Conservation (phyloP, 2,113 vertebrate species). For the Gavialis gangeticus region DNA sequence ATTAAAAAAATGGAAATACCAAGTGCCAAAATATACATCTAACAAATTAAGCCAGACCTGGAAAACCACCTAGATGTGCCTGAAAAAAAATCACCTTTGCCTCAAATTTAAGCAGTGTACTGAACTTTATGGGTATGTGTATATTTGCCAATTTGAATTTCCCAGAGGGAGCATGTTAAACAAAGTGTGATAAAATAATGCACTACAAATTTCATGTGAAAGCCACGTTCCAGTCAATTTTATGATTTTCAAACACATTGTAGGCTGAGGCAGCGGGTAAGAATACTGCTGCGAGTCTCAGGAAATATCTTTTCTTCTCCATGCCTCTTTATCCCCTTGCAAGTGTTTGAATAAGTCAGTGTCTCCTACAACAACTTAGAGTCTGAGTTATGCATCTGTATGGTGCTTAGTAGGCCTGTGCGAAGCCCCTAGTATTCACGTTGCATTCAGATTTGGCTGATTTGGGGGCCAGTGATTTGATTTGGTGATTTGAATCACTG, state of each 20-base stretch:
- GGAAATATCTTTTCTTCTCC: neutral
- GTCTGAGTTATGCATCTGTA: no score
- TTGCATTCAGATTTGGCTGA: no score
- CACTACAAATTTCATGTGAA: neutral
- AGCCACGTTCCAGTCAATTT: neutral
- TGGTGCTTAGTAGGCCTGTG: no score
- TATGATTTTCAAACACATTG: neutral
- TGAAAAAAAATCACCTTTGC: neutral
- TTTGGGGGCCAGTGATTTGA: no score
- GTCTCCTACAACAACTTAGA: no score
- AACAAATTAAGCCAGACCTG: neutral
- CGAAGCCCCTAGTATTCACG: no score
- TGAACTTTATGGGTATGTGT: neutral
- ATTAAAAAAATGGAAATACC: neutral
- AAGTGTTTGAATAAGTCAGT: no score
- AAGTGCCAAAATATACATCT: neutral
- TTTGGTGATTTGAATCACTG: no score
- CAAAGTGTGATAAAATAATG: neutral
- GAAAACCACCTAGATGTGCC: neutral
- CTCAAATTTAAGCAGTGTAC: fast-evolving
- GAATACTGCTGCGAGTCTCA: neutral
- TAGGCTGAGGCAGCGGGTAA: neutral
- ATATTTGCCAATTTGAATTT: neutral
- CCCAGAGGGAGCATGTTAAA: neutral
- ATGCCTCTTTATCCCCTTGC: no score